A percentile compares a stretch with the other conserved stretches of the same genome.
These are phyloP conservation scores for Triplophysa dalaica DNA, from an alignment of 2,113 vertebrate genomes.

Conservation along the genomic window DNA sequence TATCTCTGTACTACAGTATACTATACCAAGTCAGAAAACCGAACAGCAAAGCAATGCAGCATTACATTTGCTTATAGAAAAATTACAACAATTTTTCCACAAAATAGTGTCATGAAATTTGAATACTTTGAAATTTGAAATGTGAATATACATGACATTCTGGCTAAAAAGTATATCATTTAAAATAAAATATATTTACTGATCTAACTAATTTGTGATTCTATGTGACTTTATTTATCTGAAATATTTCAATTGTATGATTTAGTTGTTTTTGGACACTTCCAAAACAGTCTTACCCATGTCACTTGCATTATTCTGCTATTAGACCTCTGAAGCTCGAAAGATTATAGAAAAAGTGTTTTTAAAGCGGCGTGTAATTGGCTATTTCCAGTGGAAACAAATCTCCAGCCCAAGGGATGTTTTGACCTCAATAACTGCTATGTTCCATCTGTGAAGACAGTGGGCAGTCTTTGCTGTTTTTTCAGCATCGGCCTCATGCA, in stretches of 20 bases:
- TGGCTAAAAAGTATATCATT: too few relatives aligned
- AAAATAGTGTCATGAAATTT: too few relatives aligned
- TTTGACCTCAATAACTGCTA: slow-evolving; percentile 18
- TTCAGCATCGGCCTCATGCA: background rate
- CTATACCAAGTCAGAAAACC: background rate
- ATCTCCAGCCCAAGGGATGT: background rate
- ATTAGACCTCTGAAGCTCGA: background rate
- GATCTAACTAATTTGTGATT: background rate
- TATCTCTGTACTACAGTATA: background rate
- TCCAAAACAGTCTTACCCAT: background rate
- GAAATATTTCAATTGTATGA: background rate
- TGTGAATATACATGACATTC: too few relatives aligned
- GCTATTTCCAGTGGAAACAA: slow-evolving; percentile 28
- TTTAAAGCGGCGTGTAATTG: slow-evolving; percentile 29
- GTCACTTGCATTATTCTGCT: slow-evolving; percentile 10
- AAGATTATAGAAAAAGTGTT: slow-evolving; percentile 32
- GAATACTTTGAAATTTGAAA: too few relatives aligned
- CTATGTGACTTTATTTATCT: background rate
- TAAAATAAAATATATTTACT: too few relatives aligned
- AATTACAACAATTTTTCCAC: too few relatives aligned
- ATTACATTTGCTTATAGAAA: too few relatives aligned
- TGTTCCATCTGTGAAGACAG: slow-evolving; percentile 21
- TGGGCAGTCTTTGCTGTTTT: background rate
- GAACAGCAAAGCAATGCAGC: too few relatives aligned
- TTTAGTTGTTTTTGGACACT: background rate